Conservation (phyloP, 2,888 invertebrate species). For the Acanthosoma haemorrhoidale region DNA sequence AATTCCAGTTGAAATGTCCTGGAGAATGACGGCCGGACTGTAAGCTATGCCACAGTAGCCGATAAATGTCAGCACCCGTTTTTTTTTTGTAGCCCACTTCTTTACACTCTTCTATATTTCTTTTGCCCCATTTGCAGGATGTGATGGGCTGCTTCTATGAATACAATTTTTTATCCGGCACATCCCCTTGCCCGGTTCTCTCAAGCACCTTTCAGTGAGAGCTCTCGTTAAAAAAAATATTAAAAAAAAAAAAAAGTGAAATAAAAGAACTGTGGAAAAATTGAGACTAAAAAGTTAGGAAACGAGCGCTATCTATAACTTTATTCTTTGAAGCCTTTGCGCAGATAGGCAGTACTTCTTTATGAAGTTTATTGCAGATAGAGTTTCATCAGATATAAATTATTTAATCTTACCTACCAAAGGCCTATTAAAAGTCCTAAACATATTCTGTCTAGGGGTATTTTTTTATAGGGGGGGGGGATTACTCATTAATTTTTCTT, state of each 20-base stretch:
- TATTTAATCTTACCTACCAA: no score
- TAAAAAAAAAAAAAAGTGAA: neutral
- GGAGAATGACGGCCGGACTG: no score
- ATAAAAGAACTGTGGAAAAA: neutral
- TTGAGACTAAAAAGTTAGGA: neutral
- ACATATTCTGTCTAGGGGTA: no score
- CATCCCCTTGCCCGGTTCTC: neutral
- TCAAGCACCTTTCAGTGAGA: neutral
- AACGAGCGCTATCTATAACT: neutral
- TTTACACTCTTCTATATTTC: neutral
- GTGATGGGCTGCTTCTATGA: neutral
- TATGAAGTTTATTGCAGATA: no score
- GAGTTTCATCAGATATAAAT: no score
- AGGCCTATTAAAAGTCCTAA: no score
- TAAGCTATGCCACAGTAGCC: neutral
- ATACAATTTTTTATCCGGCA: constrained; percentile 2
- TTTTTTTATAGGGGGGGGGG: no score
- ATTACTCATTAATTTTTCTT: no score
- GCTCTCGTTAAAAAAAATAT: neutral
- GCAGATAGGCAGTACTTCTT: no score
- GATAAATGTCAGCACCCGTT: neutral
- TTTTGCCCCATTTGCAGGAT: no score
- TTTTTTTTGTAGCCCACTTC: neutral
- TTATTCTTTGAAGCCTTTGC: constrained; percentile 3
- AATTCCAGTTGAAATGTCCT: neutral